Percentiles rank a stretch among this genome's conserved stretches.
phyloP scores from a whole-genome alignment of 2,888 invertebrate species.

The Mamestra brassicae region DNA sequence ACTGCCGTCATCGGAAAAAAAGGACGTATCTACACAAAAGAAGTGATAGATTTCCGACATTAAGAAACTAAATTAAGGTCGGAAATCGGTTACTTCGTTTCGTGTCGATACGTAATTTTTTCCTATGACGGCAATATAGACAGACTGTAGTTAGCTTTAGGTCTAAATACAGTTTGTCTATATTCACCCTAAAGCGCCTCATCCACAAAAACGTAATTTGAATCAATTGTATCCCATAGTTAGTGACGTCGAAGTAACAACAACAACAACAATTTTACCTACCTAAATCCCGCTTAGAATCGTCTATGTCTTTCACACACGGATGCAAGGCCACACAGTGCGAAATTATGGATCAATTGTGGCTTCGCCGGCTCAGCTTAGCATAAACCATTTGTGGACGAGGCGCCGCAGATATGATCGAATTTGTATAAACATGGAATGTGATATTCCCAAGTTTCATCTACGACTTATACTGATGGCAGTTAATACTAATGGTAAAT shows the following conservation, averaged over 20 bases:
- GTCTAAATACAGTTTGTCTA: constrained; percentile 19
- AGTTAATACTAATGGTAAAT: constrained; percentile 56
- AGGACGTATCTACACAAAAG: no score
- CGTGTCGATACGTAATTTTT: no score
- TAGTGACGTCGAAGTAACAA: no score
- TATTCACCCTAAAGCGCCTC: constrained; percentile 25
- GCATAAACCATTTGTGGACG: neutral
- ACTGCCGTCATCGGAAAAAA: no score
- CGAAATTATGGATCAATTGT: neutral
- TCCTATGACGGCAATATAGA: neutral
- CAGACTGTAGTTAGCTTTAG: neutral
- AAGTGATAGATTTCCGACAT: no score
- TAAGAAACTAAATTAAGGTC: no score
- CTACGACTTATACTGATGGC: constrained; percentile 47
- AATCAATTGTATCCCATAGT: no score
- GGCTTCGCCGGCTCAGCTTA: neutral
- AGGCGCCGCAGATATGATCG: constrained; percentile 45
- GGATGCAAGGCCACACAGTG: neutral
- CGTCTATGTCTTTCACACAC: no score
- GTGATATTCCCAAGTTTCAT: constrained; percentile 58
- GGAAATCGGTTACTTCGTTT: no score
- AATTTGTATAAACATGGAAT: constrained; percentile 61
- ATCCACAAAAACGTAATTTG: constrained; percentile 1
- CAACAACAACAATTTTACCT: no score
- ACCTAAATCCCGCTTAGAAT: no score